phyloP scores from a whole-genome alignment of 2,888 invertebrate species.

The Noctua fimbriata region DNA sequence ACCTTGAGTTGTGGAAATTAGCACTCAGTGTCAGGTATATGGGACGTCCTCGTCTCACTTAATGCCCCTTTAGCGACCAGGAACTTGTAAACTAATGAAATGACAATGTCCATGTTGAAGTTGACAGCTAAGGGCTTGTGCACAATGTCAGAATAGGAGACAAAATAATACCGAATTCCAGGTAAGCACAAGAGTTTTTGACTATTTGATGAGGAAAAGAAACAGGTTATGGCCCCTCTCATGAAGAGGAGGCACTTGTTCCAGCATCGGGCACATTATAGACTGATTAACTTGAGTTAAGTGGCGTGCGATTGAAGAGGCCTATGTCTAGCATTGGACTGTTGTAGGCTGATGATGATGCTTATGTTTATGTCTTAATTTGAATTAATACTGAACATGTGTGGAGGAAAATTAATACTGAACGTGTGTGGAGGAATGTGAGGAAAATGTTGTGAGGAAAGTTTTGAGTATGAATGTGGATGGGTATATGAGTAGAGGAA shows the following conservation, averaged over 20 bases:
- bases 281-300: not conserved
- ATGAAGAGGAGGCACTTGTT: not conserved
- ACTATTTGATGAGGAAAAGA: not conserved
- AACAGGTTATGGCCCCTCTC: not conserved
- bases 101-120: conserved; percentile 56
- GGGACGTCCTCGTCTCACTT: conserved; percentile 30
- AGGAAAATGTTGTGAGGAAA: no score
- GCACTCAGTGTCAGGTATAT: conserved; percentile 17
- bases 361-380: no score
- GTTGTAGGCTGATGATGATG: no score
- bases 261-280: not conserved
- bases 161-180: not conserved
- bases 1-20: conserved; percentile 8
- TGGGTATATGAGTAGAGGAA: no score
- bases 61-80: conserved; percentile 41
- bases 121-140: conserved; percentile 36
- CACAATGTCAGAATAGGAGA: not conserved
- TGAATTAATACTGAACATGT: no score
- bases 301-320: no score
- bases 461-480: no score
- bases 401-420: no score
- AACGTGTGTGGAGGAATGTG: no score
- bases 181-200: no score
- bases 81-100: conserved; percentile 62
- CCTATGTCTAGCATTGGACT: no score